Conservation (phyloP, 2,888 invertebrate genomes). For the Rhagonycha fulva region DNA sequence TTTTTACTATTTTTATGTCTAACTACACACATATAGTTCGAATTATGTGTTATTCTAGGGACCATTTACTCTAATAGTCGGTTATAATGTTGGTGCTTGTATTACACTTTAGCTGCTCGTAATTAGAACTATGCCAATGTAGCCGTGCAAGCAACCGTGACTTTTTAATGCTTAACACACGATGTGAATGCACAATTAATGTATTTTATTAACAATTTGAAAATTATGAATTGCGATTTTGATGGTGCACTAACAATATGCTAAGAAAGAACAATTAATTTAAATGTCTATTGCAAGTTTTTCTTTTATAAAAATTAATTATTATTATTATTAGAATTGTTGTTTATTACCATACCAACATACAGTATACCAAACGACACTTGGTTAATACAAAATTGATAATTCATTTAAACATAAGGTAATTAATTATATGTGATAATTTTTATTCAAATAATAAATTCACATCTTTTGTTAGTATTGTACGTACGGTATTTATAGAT, state of each 20-base stretch:
- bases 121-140: slow-evolving; percentile 24
- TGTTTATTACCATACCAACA: background rate
- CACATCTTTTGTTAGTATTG: background rate
- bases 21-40: slow-evolving; percentile 22
- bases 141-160: slow-evolving; percentile 41
- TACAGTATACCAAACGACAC: background rate
- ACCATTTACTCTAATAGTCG: slow-evolving; percentile 28
- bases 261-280: background rate
- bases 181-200: slow-evolving; percentile 43
- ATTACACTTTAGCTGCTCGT: slow-evolving; percentile 28
- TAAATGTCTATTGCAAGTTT: background rate
- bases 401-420: background rate
- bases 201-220: slow-evolving; percentile 38
- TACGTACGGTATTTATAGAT: background rate
- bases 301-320: background rate
- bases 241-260: background rate
- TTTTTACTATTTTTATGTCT: slow-evolving; percentile 22
- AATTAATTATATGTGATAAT: background rate
- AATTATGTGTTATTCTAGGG: slow-evolving; percentile 28
- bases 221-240: slow-evolving; percentile 35
- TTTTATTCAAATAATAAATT: background rate
- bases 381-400: background rate
- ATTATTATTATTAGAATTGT: background rate
- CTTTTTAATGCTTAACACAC: slow-evolving; percentile 44
- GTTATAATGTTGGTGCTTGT: slow-evolving; percentile 23